Percentiles rank a stretch among this genome's conserved stretches.
Conservation (phyloP, 2,113 vertebrate genomes). For the Scortum barcoo region DNA sequence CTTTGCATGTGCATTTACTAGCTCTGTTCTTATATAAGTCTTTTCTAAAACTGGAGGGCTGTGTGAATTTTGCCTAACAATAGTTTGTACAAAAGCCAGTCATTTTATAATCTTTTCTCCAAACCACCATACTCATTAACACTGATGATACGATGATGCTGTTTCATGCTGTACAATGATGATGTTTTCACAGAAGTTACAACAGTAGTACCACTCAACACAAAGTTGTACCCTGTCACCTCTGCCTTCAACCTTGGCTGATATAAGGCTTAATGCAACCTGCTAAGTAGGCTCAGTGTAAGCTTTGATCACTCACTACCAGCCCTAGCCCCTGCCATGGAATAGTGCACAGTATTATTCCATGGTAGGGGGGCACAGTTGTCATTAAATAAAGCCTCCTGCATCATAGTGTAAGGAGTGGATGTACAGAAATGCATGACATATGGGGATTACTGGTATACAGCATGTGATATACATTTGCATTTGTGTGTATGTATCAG, state of each 20-base stretch:
- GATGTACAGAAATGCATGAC: background rate
- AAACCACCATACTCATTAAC: background rate
- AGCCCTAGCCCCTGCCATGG: slow-evolving; percentile 5
- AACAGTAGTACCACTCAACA: background rate
- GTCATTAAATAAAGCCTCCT: background rate
- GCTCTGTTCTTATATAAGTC: background rate
- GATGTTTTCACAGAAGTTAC: background rate
- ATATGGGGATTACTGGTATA: background rate
- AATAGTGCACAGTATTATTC: background rate
- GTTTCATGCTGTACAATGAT: no score
- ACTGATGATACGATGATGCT: background rate
- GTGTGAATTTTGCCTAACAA: background rate
- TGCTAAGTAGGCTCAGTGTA: slow-evolving; percentile 32
- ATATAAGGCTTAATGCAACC: background rate
- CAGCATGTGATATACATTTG: background rate
- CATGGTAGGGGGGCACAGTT: background rate
- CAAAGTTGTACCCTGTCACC: background rate
- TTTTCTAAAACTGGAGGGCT: background rate
- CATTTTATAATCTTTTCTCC: background rate
- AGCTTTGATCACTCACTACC: slow-evolving; percentile 37
- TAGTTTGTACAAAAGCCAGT: background rate
- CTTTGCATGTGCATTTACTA: background rate
- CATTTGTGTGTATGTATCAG: background rate
- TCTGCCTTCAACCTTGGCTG: slow-evolving; percentile 27
- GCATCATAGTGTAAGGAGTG: background rate